Conservation (phyloP, 1,140 invertebrate species). For the Anthonomus grandis region DNA sequence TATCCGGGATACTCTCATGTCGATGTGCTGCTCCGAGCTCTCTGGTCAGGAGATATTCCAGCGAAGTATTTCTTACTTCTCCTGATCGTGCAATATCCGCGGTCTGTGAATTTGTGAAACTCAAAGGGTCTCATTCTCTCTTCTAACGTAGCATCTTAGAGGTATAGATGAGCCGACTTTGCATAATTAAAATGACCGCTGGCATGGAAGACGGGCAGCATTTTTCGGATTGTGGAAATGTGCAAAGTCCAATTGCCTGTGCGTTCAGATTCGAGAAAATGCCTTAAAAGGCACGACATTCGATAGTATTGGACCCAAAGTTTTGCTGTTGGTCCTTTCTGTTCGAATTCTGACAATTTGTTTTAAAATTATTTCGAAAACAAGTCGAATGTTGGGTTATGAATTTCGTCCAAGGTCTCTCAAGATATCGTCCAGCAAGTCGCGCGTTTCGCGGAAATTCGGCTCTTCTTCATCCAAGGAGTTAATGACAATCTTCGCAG, state of each 20-base stretch:
- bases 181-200: too few relatives aligned
- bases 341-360: constrained; percentile 12
- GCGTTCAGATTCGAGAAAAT: constrained; percentile 34
- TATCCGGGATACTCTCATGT: not conserved
- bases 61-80: constrained; percentile 47
- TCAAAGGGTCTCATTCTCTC: constrained; percentile 11
- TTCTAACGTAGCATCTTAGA: constrained; percentile 38
- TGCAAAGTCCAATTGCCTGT: too few relatives aligned
- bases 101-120: constrained; percentile 28
- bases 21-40: constrained; percentile 39
- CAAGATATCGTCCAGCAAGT: not conserved
- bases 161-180: not conserved
- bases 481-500: constrained; percentile 37
- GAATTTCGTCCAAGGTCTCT: not conserved
- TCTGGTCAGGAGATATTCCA: constrained; percentile 46
- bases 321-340: constrained; percentile 33
- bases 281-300: constrained; percentile 32
- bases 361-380: constrained; percentile 6
- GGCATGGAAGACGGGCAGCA: constrained; percentile 27
- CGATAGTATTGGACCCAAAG: constrained; percentile 44
- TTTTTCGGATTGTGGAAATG: too few relatives aligned
- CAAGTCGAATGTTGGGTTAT: not conserved
- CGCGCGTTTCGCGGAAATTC: not conserved
- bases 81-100: constrained; percentile 44
- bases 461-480: not conserved